Conservation (phyloP, 2,888 invertebrate species). For the Elmis aenea region DNA sequence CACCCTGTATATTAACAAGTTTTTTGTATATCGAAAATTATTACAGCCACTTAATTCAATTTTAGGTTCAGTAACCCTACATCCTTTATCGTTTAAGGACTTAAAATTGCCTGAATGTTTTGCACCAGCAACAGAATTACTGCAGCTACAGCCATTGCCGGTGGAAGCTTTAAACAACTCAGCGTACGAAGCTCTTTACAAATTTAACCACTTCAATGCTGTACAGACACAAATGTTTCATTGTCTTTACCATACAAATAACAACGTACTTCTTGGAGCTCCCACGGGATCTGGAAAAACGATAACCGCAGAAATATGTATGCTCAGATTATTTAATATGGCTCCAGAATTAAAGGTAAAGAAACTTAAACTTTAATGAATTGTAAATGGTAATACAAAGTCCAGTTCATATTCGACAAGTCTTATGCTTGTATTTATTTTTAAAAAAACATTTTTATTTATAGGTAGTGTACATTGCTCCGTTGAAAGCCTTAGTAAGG, state of each 20-base stretch:
- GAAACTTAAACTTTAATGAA: constrained; percentile 2
- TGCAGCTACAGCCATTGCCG: constrained; percentile 87
- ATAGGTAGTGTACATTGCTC: constrained; percentile 94
- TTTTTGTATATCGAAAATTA: background rate
- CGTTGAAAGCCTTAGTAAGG: constrained; percentile 93
- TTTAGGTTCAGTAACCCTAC: constrained; percentile 27
- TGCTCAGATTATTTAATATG: constrained; percentile 83
- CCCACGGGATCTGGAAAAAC: constrained; percentile 98
- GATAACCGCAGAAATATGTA: constrained; percentile 95
- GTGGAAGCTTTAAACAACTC: constrained; percentile 71
- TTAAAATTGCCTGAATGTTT: constrained; percentile 86
- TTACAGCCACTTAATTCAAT: no score
- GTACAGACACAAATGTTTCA: constrained; percentile 99
- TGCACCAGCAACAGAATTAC: constrained; percentile 88
- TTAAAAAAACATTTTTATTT: constrained; percentile 29
- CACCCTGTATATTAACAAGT: no score
- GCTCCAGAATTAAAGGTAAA: constrained; percentile 71
- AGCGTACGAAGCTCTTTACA: constrained; percentile 75
- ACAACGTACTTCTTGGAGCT: constrained; percentile 89
- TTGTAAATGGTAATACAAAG: background rate
- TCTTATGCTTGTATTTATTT: constrained; percentile 4
- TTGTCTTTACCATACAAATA: constrained; percentile 89
- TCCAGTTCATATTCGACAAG: no score
- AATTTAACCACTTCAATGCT: constrained; percentile 94
- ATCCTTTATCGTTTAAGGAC: constrained; percentile 71